These are phyloP conservation scores for Coregonus suidteri DNA, from an alignment of 2,797 vertebrate species.

Conservation along the genomic window DNA sequence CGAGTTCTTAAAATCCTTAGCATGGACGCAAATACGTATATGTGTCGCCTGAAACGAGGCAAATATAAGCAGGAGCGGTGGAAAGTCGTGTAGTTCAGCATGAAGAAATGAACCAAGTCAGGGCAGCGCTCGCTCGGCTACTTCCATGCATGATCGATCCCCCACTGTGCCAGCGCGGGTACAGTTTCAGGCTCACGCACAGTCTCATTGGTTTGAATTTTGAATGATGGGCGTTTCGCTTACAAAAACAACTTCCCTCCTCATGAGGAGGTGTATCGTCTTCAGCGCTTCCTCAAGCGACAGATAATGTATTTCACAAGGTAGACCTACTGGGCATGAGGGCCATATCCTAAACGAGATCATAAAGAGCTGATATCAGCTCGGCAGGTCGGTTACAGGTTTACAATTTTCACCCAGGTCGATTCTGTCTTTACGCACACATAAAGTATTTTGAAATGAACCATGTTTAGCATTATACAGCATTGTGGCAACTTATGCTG, in stretches of 20 bases:
- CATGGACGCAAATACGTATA: conserved; percentile 66
- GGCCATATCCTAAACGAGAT: background rate
- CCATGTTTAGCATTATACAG: background rate
- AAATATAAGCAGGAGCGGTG: conserved; percentile 29
- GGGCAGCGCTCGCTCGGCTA: conserved; percentile 53
- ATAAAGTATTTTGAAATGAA: background rate
- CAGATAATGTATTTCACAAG: conserved; percentile 67
- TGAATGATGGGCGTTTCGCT: conserved; percentile 76
- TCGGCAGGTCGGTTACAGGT: background rate
- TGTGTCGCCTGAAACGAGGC: conserved; percentile 36
- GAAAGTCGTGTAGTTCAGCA: conserved; percentile 21
- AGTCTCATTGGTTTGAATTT: conserved; percentile 76
- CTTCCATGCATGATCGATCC: conserved; percentile 59
- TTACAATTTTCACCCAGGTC: background rate
- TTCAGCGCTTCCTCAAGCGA: conserved; percentile 67
- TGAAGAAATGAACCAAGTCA: conserved; percentile 39
- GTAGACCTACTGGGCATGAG: background rate
- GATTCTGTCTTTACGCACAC: background rate
- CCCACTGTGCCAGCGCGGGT: conserved; percentile 43
- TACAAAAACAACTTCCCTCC: conserved; percentile 58
- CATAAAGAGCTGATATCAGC: background rate
- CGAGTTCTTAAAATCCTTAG: conserved; percentile 55
- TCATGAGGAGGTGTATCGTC: conserved; percentile 26
- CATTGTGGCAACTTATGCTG: background rate
- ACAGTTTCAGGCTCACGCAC: conserved; percentile 54